Percentiles rank a stretch among this genome's conserved stretches.
These are phyloP conservation scores for Argyresthia albistria DNA, from an alignment of 2,888 invertebrate genomes.

Conservation along the genomic window DNA sequence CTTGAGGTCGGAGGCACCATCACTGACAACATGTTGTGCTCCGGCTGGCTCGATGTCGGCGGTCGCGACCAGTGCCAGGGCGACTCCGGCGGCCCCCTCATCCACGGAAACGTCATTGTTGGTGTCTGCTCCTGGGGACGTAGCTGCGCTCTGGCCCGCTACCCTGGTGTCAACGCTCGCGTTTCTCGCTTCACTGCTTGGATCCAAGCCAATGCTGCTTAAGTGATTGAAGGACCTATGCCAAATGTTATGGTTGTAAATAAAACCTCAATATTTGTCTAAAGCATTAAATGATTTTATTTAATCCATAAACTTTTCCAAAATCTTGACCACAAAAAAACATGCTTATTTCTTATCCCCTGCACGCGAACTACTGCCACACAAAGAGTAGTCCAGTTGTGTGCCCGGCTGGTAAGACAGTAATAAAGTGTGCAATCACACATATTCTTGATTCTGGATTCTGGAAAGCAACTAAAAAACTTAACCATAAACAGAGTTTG, in stretches of 20 bases:
- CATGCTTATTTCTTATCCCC: no score
- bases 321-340: no score
- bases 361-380: no score
- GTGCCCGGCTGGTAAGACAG: no score
- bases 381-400: no score
- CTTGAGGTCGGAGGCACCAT: slow-evolving; percentile 17
- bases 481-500: no score
- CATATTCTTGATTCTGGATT: no score
- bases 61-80: slow-evolving; percentile 46
- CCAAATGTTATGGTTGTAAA: slow-evolving; percentile 1
- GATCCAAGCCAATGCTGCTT: slow-evolving; percentile 28
- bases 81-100: slow-evolving; percentile 39
- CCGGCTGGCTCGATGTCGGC: slow-evolving; percentile 39
- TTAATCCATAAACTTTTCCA: no score
- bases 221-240: slow-evolving; percentile 9
- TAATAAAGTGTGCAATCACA: no score
- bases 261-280: background rate
- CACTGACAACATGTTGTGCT: slow-evolving; percentile 35
- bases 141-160: slow-evolving; percentile 22
- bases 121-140: slow-evolving; percentile 35
- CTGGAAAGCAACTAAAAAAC: no score
- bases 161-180: slow-evolving; percentile 34
- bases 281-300: background rate
- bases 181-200: slow-evolving; percentile 29
- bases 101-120: slow-evolving; percentile 29